phyloP scores from a whole-genome alignment of 2,113 vertebrate species.

The Myodes glareolus region DNA sequence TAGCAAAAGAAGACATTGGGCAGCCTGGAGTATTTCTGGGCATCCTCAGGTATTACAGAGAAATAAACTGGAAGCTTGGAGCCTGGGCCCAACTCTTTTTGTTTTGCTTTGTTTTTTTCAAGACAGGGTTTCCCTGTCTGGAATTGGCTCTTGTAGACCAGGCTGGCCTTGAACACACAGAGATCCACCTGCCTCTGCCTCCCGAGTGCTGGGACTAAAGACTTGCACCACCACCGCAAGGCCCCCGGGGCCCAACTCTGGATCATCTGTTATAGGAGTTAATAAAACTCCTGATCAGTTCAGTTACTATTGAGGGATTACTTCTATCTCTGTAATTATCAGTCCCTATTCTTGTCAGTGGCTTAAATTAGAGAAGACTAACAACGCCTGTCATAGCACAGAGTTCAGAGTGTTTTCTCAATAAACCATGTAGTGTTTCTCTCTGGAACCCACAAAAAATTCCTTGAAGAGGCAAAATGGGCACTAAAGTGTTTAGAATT shows the following conservation, averaged over 20 bases:
- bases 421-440: neutral
- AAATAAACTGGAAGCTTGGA: neutral
- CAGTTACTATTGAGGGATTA: neutral
- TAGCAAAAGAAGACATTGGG: neutral
- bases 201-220: too few relatives aligned
- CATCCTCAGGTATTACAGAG: neutral
- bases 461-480: neutral
- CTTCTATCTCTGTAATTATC: neutral
- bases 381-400: neutral
- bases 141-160: too few relatives aligned
- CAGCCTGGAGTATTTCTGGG: neutral
- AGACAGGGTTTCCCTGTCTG: too few relatives aligned
- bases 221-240: accelerated
- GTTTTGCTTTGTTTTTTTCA: too few relatives aligned
- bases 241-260: neutral
- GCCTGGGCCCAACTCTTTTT: neutral
- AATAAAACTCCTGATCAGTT: neutral
- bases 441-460: neutral
- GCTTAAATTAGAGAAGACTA: neutral
- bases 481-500: neutral
- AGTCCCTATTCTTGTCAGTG: neutral
- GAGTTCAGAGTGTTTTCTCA: neutral
- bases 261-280: neutral
- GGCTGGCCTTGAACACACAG: too few relatives aligned
- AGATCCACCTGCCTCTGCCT: too few relatives aligned